Percentiles rank a stretch among this genome's conserved stretches.
These are phyloP conservation scores for Xanthorhoe designata DNA, from an alignment of 2,888 invertebrate genomes.

Conservation along the genomic window DNA sequence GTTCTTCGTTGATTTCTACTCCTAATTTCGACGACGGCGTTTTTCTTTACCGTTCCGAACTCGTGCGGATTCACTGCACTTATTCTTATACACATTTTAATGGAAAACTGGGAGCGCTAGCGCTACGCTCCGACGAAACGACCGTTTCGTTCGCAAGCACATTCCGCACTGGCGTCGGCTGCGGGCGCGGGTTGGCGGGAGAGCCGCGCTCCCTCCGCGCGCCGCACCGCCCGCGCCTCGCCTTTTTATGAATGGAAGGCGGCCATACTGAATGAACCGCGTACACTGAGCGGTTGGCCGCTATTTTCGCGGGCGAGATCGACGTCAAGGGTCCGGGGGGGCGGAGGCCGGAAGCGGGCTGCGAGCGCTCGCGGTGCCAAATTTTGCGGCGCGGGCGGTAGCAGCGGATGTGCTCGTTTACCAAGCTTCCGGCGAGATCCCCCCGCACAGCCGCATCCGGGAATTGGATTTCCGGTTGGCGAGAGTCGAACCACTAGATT, in stretches of 20 bases:
- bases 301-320: conserved; percentile 83
- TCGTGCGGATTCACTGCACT: conserved; percentile 85
- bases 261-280: conserved; percentile 90
- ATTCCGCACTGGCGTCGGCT: conserved; percentile 85
- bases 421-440: conserved; percentile 84
- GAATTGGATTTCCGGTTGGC: conserved; percentile 84
- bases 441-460: conserved; percentile 84
- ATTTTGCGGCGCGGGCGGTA: conserved; percentile 85
- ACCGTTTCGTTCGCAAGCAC: conserved; percentile 85
- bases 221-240: conserved; percentile 79
- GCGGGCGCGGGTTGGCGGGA: conserved; percentile 81
- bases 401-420: conserved; percentile 85
- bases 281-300: conserved; percentile 86
- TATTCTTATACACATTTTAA: conserved; percentile 86
- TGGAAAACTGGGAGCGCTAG: conserved; percentile 85
- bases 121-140: conserved; percentile 86
- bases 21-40: conserved; percentile 84
- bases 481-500: conserved; percentile 77
- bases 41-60: conserved; percentile 84
- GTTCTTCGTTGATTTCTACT: conserved; percentile 86
- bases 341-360: conserved; percentile 82
- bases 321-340: conserved; percentile 75
- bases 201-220: conserved; percentile 82
- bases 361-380: conserved; percentile 84
- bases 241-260: conserved; percentile 91